These are phyloP conservation scores for Gallinago stenura DNA, from an alignment of 2,797 vertebrate species.

Conservation along the genomic window DNA sequence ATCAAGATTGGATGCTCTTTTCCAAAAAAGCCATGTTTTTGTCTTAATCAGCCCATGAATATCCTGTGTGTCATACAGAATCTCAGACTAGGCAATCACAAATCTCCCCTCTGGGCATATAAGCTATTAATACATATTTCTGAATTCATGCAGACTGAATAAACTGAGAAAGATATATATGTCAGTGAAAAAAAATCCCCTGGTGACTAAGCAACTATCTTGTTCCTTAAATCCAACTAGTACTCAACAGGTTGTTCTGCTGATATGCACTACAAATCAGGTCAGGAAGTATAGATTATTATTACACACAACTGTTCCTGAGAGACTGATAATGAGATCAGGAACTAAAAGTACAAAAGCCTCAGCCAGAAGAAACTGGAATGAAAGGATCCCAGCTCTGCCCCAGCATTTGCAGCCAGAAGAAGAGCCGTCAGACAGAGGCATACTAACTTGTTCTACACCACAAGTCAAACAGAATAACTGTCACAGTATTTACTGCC, in stretches of 20 bases:
- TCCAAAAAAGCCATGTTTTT: not conserved
- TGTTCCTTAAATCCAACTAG: not conserved
- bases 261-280: not conserved
- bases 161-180: not conserved
- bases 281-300: not conserved
- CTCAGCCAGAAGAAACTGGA: not conserved
- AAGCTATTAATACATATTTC: not conserved
- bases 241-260: not conserved
- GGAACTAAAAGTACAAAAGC: not conserved
- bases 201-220: not conserved
- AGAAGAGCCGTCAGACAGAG: not conserved
- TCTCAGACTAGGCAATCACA: not conserved
- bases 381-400: not conserved
- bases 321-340: conserved; percentile 19
- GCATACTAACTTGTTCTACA: not conserved
- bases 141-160: not conserved
- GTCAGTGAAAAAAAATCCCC: not conserved
- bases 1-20: not conserved
- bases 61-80: not conserved
- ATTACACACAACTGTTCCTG: not conserved
- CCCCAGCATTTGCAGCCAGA: not conserved
- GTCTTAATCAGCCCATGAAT: not conserved
- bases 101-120: not conserved
- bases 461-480: not conserved
- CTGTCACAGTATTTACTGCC: not conserved